Percentiles rank a stretch among this genome's conserved stretches.
phyloP scores from a whole-genome alignment of 2,888 invertebrate genomes.

The Microctonus hyperodae region DNA sequence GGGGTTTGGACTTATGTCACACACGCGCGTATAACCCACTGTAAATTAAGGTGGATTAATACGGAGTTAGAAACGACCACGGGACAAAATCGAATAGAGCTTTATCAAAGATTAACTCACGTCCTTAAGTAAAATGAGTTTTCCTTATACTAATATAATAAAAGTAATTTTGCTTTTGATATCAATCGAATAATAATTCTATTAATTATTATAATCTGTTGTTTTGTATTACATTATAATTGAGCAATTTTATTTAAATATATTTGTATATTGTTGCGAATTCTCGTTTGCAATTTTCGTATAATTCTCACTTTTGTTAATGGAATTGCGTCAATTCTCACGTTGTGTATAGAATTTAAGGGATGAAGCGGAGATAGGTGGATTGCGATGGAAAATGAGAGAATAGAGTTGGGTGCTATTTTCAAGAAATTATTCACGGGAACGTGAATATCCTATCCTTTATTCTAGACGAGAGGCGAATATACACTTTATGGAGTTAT shows the following conservation, averaged over 20 bases:
- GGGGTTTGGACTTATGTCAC: conserved; percentile 36
- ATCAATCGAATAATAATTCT: not conserved
- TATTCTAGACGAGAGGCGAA: not conserved
- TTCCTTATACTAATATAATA: not conserved
- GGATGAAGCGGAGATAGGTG: not conserved
- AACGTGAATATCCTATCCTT: conserved; percentile 9
- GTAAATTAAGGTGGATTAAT: conserved; percentile 60
- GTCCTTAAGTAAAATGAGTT: too few species aligned
- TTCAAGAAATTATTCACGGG: not conserved
- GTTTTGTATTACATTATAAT: not conserved
- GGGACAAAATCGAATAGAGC: conserved; percentile 39
- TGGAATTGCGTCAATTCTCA: conserved; percentile 5
- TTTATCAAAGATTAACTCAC: conserved; percentile 60
- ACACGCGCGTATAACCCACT: conserved; percentile 41
- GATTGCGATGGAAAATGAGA: not conserved
- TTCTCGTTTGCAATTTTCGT: conserved; percentile 38
- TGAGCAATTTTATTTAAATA: not conserved
- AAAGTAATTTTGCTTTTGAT: not conserved
- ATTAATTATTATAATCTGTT: not conserved
- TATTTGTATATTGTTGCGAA: not conserved
- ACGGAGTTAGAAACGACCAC: conserved; percentile 57
- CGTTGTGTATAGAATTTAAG: conserved; percentile 7
- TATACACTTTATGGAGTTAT: conserved; percentile 8
- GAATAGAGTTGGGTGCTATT: not conserved
- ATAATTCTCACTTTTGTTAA: not conserved